Conservation (phyloP, 1,140 invertebrate genomes). For the Drosophila equinoxialis region DNA sequence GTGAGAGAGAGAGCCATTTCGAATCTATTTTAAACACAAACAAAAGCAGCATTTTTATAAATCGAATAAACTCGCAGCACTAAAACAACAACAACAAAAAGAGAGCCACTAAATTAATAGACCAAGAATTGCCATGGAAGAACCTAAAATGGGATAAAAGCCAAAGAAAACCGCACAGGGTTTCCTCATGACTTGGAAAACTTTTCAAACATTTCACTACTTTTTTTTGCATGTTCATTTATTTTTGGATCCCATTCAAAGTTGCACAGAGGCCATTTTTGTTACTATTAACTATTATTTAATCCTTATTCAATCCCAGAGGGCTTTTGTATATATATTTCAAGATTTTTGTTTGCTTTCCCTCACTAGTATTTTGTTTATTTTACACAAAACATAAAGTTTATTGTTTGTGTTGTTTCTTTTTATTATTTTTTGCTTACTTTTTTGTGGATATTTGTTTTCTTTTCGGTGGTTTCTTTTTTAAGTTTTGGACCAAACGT, state of each 20-base stretch:
- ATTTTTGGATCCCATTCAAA: too few relatives aligned
- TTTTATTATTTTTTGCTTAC: not conserved
- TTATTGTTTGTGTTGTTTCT: not conserved
- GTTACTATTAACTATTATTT: too few relatives aligned
- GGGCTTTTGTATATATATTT: not conserved
- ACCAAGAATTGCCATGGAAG: constrained; percentile 10
- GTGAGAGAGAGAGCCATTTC: constrained; percentile 51
- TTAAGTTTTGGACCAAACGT: not conserved
- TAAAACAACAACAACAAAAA: constrained; percentile 3
- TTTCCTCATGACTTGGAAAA: not conserved
- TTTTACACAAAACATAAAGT: too few relatives aligned
- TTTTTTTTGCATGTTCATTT: too few relatives aligned
- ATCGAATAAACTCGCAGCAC: constrained; percentile 37
- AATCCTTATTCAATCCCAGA: too few relatives aligned
- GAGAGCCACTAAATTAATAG: constrained; percentile 14
- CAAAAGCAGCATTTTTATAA: constrained; percentile 63
- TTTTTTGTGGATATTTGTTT: not conserved
- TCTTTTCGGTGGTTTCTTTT: not conserved
- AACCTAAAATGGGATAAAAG: not conserved
- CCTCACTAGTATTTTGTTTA: not conserved
- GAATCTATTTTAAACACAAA: constrained; percentile 76
- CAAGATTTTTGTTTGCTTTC: not conserved
- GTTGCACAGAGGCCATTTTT: too few relatives aligned
- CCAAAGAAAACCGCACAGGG: not conserved
- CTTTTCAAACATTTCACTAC: too few relatives aligned